Conservation (phyloP, 2,888 invertebrate species). For the Drosophila buzzatii region DNA sequence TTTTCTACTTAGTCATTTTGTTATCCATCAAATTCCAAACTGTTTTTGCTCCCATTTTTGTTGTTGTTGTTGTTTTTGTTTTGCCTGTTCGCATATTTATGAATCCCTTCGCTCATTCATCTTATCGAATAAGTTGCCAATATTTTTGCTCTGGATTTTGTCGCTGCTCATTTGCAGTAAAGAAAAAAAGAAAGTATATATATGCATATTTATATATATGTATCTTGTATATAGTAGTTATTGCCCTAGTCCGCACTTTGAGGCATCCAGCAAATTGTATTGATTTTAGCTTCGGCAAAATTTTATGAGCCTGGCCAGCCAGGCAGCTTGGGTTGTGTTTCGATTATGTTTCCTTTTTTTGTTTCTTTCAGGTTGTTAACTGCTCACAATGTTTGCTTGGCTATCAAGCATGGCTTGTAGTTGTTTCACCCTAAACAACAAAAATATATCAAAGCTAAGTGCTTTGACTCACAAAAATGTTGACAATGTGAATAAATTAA, state of each 20-base stretch:
- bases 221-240: conserved; percentile 20
- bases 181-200: conserved; percentile 26
- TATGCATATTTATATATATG: neutral
- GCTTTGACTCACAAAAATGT: conserved; percentile 30
- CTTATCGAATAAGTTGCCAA: conserved; percentile 61
- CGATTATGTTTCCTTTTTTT: conserved; percentile 14
- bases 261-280: conserved; percentile 48
- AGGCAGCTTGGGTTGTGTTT: conserved; percentile 31
- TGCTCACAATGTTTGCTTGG: conserved; percentile 16
- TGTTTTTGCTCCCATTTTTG: neutral
- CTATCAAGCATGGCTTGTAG: conserved; percentile 10
- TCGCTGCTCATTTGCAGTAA: conserved; percentile 73
- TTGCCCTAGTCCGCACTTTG: conserved; percentile 1
- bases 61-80: conserved; percentile 36
- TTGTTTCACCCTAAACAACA: conserved; percentile 13
- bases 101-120: conserved; percentile 55
- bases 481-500: conserved; percentile 22
- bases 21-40: conserved; percentile 5
- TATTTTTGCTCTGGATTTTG: conserved; percentile 31
- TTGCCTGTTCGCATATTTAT: conserved; percentile 60
- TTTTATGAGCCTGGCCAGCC: conserved; percentile 33
- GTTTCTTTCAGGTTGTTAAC: conserved; percentile 42
- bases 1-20: conserved; percentile 34
- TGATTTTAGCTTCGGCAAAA: conserved; percentile 48
- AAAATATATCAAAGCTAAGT: conserved; percentile 28